Evolutionary conservation across 2,888 invertebrate species (phyloP).

Genomic region (Hemistola chrysoprasaria): DNA sequence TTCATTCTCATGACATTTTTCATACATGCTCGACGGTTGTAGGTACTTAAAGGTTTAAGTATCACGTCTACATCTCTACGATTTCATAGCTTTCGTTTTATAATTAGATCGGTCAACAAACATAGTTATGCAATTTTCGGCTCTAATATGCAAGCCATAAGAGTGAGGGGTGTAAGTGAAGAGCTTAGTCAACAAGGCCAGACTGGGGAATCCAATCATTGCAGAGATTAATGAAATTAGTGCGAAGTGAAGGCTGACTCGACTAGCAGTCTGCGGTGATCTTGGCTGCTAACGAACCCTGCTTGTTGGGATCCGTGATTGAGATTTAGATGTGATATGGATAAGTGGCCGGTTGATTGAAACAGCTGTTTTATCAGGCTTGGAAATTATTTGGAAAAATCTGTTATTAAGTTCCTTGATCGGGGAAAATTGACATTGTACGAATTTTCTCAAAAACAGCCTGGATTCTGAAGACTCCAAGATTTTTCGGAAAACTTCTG

Average conservation of each 20-base stretch:
- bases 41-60: too few species aligned
- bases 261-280: slow-evolving; percentile 40
- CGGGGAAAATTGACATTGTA: too few species aligned
- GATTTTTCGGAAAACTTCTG: too few species aligned
- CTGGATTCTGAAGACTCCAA: too few species aligned
- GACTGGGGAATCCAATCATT: slow-evolving; percentile 51
- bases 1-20: too few species aligned
- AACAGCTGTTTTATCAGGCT: slow-evolving; percentile 10
- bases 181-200: slow-evolving; percentile 21
- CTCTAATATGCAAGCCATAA: slow-evolving; percentile 18
- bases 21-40: too few species aligned
- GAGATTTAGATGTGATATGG: slow-evolving; percentile 5
- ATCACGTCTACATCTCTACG: too few species aligned
- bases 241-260: slow-evolving; percentile 39
- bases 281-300: slow-evolving; percentile 33
- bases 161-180: slow-evolving; percentile 22
- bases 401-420: too few species aligned
- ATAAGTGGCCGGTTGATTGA: too few species aligned
- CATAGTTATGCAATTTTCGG: slow-evolving; percentile 24
- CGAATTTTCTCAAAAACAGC: too few species aligned
- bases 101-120: slow-evolving; percentile 10
- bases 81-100: too few species aligned
- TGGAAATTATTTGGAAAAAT: too few species aligned
- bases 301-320: slow-evolving; percentile 12
- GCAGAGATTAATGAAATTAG: slow-evolving; percentile 62